Percentiles rank a stretch among this genome's conserved stretches.
These are phyloP conservation scores for Gila robusta DNA, from an alignment of 2,797 vertebrate species.

Conservation along the genomic window DNA sequence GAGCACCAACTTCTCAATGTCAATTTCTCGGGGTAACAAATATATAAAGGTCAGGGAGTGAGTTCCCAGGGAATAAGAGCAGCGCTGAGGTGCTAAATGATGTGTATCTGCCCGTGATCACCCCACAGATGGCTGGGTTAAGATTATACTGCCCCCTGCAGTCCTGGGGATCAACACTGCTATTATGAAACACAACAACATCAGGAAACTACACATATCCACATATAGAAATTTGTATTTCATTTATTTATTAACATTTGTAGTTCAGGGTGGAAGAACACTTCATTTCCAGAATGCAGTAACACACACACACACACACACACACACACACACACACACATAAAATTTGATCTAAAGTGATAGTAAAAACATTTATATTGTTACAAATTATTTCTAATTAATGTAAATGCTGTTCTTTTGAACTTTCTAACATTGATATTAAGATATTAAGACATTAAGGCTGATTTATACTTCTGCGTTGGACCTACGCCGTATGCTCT, in stretches of 20 bases:
- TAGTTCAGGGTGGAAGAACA: background rate
- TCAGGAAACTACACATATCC: too few relatives aligned
- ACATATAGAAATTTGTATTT: background rate
- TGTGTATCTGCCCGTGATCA: slow-evolving; percentile 48
- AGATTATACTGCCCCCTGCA: slow-evolving; percentile 48
- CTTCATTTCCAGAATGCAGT: background rate
- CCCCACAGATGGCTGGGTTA: slow-evolving; percentile 39
- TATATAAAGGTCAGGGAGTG: slow-evolving; percentile 85
- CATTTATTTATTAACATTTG: background rate
- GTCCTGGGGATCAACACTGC: slow-evolving; percentile 18
- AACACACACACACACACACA: too few relatives aligned
- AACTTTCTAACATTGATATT: too few relatives aligned
- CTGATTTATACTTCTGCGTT: too few relatives aligned
- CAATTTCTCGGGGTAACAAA: slow-evolving; percentile 82
- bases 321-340: too few relatives aligned
- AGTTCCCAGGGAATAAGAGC: slow-evolving; percentile 73
- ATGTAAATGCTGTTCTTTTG: too few relatives aligned
- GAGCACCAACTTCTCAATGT: slow-evolving; percentile 79
- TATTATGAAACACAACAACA: background rate
- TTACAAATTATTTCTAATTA: background rate
- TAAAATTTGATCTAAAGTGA: background rate
- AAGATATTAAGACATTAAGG: too few relatives aligned
- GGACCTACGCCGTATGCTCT: too few relatives aligned
- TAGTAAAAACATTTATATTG: background rate
- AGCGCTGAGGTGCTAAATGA: slow-evolving; percentile 70